Evolutionary conservation across 2,888 invertebrate genomes (phyloP), one percentile per base, ranked within the genome.

Genomic region (Caenorhabditis uteleia): DNA sequence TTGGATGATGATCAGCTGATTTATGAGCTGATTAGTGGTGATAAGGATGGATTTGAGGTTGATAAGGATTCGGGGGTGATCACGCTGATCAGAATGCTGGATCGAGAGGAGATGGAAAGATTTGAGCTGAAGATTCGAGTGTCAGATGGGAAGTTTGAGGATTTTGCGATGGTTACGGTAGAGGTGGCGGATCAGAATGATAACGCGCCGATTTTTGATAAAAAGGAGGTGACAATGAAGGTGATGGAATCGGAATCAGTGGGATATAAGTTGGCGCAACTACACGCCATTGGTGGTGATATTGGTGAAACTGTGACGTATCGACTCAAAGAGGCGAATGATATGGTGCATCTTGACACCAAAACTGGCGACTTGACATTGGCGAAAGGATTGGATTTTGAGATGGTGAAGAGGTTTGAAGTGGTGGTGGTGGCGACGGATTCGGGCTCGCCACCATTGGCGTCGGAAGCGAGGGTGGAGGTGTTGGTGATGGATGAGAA

Each of bases 11-110:
- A 51, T 47, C n/a, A 7, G 1, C 26, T 2, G 18, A 8, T 33
- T 64, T 4, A 43, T 38, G 14, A 54, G 42, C 36, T 18, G 18
- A 36, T 25, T 62, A 18, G n/a, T 27, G 2, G 23, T 75, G 36
- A 53, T 38, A 38, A 59, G 16, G 66, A 50, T 14, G 53, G 43
- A 10, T 94, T 95, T 85, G 89, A 90, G 8, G 89, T 95, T 51
- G 92, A 95, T 84, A 87, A 90, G 21, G 89, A 90, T 82, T 90
- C 90, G 1, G 95, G 95, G 0, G 91, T 92, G 75, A 86, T 95
- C 8, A 90, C 90, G 83, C 89, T 94, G 0, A 91, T 91, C 64
- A 91, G 91, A 0, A 89, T 90, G 77, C 86, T 95, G 50, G 95
- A 97, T 85, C 88, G 95, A 25, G 95, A 95, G 85, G 87, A 89